Evolutionary conservation across 1,140 invertebrate genomes (phyloP), one percentile per base, ranked within the genome.

Genomic region (Bicyclus anynana): DNA sequence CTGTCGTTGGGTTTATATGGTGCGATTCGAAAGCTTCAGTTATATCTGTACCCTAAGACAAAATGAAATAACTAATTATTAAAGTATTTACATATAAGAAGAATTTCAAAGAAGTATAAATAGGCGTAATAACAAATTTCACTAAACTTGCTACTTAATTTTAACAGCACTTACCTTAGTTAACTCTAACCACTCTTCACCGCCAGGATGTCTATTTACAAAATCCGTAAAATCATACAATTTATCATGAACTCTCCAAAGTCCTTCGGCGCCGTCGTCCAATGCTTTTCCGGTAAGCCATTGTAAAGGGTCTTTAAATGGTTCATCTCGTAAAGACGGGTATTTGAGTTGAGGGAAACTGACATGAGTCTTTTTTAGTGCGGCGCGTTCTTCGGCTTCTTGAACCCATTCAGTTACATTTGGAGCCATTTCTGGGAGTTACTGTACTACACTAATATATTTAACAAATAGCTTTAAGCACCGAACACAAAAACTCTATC

Each of bases 221-320:
- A 95, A 97, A 14, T 89, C 81, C 4, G 81, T 89, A 12, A 97
- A 86, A 78, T 97, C 93, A 72, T 97, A 97, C 0, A 97, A 88
- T 35, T 89, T 89, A 80, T 96, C 91, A 62, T 93, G 90, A 12
- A 97, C 90, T 53, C 96, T 89, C 96, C 96, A 97, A 0, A 95
- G 82, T 5, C 91, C 92, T 76, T 95, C 94, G 0, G 94, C 93
- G 10, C 92, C 92, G 71, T 96, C 94, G 62, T 94, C 92, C 23
- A 85, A 67, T 38, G 88, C 88, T 72, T 94, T 94, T 1, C 91
- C 92, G 27, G 90, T 85, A 10, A 96, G 65, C 94, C 93, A 93
- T 72, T 87, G 76, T 18, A 85, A 61, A 3, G 85, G 77, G 50
- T 88, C 83, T 55, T 71, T 87, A 7, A 89, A 54, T 3, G 78